phyloP scores from a whole-genome alignment of 1,140 invertebrate species.

The Drosophila asahinai region DNA sequence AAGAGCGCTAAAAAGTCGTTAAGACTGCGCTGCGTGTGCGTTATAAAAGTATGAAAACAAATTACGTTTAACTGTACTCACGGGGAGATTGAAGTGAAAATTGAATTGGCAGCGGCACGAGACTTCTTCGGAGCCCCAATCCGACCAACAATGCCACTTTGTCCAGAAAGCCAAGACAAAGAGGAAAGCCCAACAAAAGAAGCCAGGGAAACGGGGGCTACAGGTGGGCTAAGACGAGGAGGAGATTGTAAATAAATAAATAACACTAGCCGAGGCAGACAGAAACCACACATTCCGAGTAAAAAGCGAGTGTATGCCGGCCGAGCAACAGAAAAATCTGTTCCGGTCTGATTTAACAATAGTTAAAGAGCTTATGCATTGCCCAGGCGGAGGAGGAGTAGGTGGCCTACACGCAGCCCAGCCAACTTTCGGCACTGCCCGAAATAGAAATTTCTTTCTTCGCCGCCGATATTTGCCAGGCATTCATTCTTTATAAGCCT shows the following conservation, averaged over 20 bases:
- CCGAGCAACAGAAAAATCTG: conserved; percentile 62
- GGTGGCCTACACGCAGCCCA: conserved; percentile 46
- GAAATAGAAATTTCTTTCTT: conserved; percentile 63
- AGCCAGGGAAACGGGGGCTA: neutral
- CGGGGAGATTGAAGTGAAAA: conserved; percentile 72
- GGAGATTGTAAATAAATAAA: conserved; percentile 47
- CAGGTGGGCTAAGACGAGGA: neutral
- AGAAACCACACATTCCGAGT: conserved; percentile 16
- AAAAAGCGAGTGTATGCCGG: conserved; percentile 28
- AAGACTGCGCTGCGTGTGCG: conserved; percentile 32
- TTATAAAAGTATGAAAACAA: conserved; percentile 66
- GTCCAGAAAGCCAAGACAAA: conserved; percentile 38
- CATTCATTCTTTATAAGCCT: conserved; percentile 7
- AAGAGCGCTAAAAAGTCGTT: conserved; percentile 21
- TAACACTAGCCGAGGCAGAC: conserved; percentile 29
- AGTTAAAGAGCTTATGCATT: conserved; percentile 79
- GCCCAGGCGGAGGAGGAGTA: conserved; percentile 36
- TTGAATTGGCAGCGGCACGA: conserved; percentile 77
- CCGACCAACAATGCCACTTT: conserved; percentile 74
- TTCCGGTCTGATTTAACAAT: conserved; percentile 84
- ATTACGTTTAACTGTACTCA: conserved; percentile 74
- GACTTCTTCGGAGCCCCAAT: conserved; percentile 41
- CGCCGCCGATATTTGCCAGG: conserved; percentile 24
- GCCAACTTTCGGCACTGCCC: conserved; percentile 47
- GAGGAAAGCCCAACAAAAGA: conserved; percentile 39